phyloP scores from a whole-genome alignment of 2,797 vertebrate species.

The Micrastur ruficollis region DNA sequence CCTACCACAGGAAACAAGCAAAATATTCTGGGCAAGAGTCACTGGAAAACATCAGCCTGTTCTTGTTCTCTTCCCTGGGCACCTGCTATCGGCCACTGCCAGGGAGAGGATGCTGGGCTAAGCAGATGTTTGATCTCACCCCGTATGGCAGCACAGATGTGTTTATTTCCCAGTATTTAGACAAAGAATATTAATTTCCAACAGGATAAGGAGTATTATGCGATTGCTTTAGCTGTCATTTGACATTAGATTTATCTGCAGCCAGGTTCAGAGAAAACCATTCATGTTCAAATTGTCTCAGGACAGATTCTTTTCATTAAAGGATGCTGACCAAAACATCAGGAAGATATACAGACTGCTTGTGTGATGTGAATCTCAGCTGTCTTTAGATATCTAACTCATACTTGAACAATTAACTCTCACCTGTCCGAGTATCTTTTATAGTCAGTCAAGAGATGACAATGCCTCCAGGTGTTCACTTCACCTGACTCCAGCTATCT shows the following conservation, averaged over 20 bases:
- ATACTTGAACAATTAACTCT: neutral
- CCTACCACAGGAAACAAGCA: accelerated
- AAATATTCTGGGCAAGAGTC: neutral
- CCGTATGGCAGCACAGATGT: accelerated
- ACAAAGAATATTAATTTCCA: neutral
- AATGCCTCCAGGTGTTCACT: neutral
- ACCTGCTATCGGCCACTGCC: neutral
- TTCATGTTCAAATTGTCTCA: neutral
- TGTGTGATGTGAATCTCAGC: neutral
- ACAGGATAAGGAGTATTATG: neutral
- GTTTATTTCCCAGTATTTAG: neutral
- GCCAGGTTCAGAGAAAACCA: neutral
- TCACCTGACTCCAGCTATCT: neutral
- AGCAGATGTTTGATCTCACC: neutral
- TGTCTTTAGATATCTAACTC: neutral
- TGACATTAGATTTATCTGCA: neutral
- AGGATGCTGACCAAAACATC: neutral
- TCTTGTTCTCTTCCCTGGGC: neutral
- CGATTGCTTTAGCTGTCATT: neutral
- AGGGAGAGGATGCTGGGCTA: neutral
- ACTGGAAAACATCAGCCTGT: neutral
- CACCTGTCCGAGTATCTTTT: neutral
- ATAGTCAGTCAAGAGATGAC: neutral
- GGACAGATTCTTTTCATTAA: neutral
- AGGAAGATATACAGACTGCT: neutral